phyloP scores from a whole-genome alignment of 2,113 vertebrate species.

The Ginglymostoma cirratum region DNA sequence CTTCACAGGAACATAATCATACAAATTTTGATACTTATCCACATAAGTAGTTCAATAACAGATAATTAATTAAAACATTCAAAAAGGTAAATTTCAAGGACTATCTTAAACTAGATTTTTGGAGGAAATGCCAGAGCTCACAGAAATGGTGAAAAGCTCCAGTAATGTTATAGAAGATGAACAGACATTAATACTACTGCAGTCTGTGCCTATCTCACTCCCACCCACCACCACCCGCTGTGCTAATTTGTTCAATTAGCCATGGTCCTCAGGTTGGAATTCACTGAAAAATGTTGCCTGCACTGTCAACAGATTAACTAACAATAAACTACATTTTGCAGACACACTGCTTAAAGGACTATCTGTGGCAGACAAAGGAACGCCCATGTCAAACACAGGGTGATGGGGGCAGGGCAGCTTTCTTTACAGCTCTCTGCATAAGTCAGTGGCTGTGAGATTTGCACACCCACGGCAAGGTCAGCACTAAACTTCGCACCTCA shows the following conservation, averaged over 20 bases:
- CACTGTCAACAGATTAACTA: constrained; percentile 69
- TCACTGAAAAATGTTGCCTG: constrained; percentile 75
- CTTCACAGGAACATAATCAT: background rate
- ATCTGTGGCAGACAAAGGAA: constrained; percentile 50
- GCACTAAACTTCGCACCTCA: constrained; percentile 57
- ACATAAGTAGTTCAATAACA: background rate
- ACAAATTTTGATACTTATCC: background rate
- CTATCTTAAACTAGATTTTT: background rate
- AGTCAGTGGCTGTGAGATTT: constrained; percentile 50
- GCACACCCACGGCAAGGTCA: constrained; percentile 51
- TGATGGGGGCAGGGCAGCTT: background rate
- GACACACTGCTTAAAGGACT: constrained; percentile 56
- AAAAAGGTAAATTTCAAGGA: background rate
- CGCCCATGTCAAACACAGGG: constrained; percentile 45
- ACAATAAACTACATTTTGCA: constrained; percentile 67
- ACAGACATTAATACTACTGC: constrained; percentile 1
- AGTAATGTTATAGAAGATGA: too few species aligned
- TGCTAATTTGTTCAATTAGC: constrained; percentile 98
- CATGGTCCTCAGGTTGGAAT: constrained; percentile 76
- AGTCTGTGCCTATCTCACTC: background rate
- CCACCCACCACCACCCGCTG: constrained; percentile 66
- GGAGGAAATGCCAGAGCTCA: background rate
- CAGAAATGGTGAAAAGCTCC: background rate
- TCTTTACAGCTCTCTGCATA: constrained; percentile 38
- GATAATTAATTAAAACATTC: background rate